Percentiles rank a stretch among this genome's conserved stretches.
Evolutionary conservation across 1,140 invertebrate species (phyloP).

Genomic region (Lepidurus couesii): DNA sequence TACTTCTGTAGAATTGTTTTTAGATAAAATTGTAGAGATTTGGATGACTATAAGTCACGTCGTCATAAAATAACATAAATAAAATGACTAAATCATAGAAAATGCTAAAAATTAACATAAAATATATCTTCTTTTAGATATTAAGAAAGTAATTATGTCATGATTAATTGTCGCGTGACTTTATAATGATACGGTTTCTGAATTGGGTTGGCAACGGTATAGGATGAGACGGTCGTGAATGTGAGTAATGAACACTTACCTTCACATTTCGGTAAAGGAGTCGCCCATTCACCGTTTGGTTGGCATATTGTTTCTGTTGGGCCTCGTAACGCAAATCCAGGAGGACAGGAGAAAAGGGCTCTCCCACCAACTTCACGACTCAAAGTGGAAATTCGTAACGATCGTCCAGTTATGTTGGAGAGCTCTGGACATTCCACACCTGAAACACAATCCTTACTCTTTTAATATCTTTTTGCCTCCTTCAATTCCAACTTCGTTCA

Average conservation of each 20-base stretch:
- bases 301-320: slow-evolving; percentile 66
- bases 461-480: not conserved
- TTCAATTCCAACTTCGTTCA: no score
- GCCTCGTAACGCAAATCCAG: slow-evolving; percentile 70
- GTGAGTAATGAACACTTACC: slow-evolving; percentile 47
- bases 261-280: slow-evolving; percentile 63
- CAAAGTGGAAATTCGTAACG: slow-evolving; percentile 61
- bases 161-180: no score
- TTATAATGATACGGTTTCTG: no score
- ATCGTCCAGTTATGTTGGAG: slow-evolving; percentile 50
- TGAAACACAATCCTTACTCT: slow-evolving; percentile 38
- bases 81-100: not conserved
- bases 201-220: not conserved
- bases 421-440: slow-evolving; percentile 70
- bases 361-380: slow-evolving; percentile 68
- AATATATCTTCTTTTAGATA: not conserved
- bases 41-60: not conserved
- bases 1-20: slow-evolving; percentile 56
- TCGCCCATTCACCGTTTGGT: slow-evolving; percentile 70
- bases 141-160: no score
- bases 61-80: not conserved
- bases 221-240: not conserved
- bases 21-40: not conserved
- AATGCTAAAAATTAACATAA: not conserved
- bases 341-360: slow-evolving; percentile 69